Evolutionary conservation across 2,888 invertebrate genomes (phyloP).

Genomic region (Tridacna gigas): DNA sequence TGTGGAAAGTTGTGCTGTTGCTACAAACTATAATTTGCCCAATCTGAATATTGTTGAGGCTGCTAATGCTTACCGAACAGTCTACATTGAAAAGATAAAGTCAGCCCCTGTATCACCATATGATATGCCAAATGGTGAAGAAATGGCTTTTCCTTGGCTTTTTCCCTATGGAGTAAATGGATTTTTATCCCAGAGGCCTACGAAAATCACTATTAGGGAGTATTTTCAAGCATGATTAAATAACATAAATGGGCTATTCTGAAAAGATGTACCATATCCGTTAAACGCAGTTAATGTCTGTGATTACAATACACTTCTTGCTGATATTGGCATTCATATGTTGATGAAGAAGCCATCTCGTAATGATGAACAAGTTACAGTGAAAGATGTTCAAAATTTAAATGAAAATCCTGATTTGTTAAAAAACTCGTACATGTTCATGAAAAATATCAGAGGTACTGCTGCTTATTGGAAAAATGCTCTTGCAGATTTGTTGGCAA

Average conservation of each 20-base stretch:
- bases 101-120: slow-evolving; percentile 15
- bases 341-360: slow-evolving; percentile 8
- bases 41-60: background rate
- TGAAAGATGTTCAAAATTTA: slow-evolving; percentile 5
- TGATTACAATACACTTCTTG: background rate
- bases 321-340: slow-evolving; percentile 15
- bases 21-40: slow-evolving; percentile 1
- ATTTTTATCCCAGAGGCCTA: background rate
- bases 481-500: slow-evolving; percentile 23
- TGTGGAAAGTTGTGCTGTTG: slow-evolving; percentile 10
- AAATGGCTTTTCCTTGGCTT: slow-evolving; percentile 37
- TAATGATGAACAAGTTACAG: background rate
- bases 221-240: slow-evolving; percentile 18
- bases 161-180: slow-evolving; percentile 19
- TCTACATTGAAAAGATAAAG: background rate
- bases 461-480: slow-evolving; percentile 24
- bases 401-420: slow-evolving; percentile 12
- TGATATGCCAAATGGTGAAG: slow-evolving; percentile 33
- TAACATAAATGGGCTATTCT: slow-evolving; percentile 5
- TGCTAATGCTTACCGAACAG: background rate
- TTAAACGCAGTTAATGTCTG: slow-evolving; percentile 12
- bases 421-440: slow-evolving; percentile 35
- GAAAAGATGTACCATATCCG: slow-evolving; percentile 33
- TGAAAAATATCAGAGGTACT: slow-evolving; percentile 42
- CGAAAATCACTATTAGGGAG: background rate